Evolutionary conservation across 2,888 invertebrate species (phyloP), one percentile per base, ranked within the genome.

Genomic region (Idaea straminata): DNA sequence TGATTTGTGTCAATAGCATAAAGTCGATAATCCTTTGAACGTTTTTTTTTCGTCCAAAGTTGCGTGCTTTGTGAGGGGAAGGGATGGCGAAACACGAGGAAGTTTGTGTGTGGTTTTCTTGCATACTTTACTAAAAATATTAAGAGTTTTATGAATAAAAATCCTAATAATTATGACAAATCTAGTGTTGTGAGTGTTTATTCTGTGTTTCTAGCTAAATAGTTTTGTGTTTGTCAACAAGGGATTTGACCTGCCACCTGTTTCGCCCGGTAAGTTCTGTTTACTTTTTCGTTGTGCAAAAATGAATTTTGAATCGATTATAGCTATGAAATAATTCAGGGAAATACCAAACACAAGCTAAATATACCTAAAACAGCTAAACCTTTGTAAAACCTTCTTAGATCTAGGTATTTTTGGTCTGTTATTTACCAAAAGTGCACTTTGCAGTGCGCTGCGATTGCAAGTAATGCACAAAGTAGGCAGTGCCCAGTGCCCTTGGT

Each of bases 231-330:
- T 65, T 62, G 64, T 69, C 69, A 59, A 69, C 68, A 70, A 74
- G 3, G 72, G 73, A 72, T 69, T 59, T 65, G 65, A n/a, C 16
- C 64, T 65, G 67, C 73, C 87, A 89, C 87, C 86, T 87, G 88
- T 88, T 47, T 47, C 85, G 86, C 87, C 88, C 83, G 89, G 90
- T 89, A 83, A 83, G 89, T 84, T 73, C 64, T 72, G 65, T 72
- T 72, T 69, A 65, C 64, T 60, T 66, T 59, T 59, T 59, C 13
- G 15, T 59, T 59, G 25, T 59, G 59, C 59, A 34, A 59, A 34
- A 25, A 59, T 25, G 59, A 1, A 34, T 25, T n/a, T 16, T 58
- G 15, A 16, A 34, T 13, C 34, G 10, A 59, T 34, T 59, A 5
- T 34, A 58, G 34, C 34, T 13, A 13, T 13, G 59, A 16, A 59